A percentile compares a stretch with the other conserved stretches of the same genome.
Conservation (phyloP, 1,140 invertebrate species). For the Caenorhabditis briggsae region DNA sequence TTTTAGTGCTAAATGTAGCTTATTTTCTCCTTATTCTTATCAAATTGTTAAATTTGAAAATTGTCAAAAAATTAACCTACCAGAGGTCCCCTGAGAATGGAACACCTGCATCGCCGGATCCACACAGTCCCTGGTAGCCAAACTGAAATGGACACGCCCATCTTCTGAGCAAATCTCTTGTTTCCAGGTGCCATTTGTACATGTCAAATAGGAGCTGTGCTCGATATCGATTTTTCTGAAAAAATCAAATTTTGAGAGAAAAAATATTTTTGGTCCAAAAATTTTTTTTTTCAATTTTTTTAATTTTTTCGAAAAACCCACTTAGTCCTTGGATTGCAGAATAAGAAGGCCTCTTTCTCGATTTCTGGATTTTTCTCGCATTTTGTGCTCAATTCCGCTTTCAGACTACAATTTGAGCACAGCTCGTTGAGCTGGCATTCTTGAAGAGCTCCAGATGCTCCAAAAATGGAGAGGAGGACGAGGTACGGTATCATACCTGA, state of each 20-base stretch:
- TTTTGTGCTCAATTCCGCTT: conserved; percentile 30
- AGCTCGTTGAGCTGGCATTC: conserved; percentile 35
- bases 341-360: conserved; percentile 54
- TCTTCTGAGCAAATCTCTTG: conserved; percentile 57
- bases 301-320: not conserved
- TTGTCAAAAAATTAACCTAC: conserved; percentile 13
- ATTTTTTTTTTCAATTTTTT: not conserved
- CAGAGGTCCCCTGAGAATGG: conserved; percentile 60
- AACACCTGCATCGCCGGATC: conserved; percentile 54
- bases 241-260: not conserved
- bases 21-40: no score
- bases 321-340: conserved; percentile 62
- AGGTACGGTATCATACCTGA: conserved; percentile 48
- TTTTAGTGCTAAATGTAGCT: no score
- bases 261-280: conserved; percentile 21
- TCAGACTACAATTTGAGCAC: conserved; percentile 17
- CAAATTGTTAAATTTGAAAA: no score
- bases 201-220: conserved; percentile 30
- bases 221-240: conserved; percentile 61
- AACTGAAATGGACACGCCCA: conserved; percentile 55
- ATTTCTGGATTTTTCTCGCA: not conserved
- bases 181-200: conserved; percentile 51
- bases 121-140: conserved; percentile 45
- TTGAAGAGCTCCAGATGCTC: not conserved
- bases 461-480: not conserved